These are phyloP conservation scores for Clitarchus hookeri DNA, from an alignment of 2,888 invertebrate species.

Conservation along the genomic window DNA sequence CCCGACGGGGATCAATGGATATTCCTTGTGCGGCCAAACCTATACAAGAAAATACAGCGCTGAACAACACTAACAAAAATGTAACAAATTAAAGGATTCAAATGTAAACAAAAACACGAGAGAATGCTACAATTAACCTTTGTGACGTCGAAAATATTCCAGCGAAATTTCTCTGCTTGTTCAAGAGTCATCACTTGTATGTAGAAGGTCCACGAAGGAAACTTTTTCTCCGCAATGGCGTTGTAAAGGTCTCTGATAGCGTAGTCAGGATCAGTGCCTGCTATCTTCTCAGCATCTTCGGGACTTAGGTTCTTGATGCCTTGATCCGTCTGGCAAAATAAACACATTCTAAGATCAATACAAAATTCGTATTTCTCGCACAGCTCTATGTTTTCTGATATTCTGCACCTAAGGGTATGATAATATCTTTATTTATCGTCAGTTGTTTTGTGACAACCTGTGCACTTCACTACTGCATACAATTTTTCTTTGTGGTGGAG, in stretches of 20 bases:
- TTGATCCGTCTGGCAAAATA: constrained; percentile 27
- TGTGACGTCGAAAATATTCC: background rate
- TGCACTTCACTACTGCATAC: too few species aligned
- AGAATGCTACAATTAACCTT: background rate
- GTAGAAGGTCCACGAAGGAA: background rate
- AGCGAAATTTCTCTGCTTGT: background rate
- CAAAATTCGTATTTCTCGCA: too few species aligned
- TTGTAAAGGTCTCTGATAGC: constrained; percentile 26
- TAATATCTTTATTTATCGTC: too few species aligned
- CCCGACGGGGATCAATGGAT: constrained; percentile 59
- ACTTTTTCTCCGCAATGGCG: constrained; percentile 23
- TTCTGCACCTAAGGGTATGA: too few species aligned
- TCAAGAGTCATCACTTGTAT: background rate
- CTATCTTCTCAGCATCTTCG: too few species aligned
- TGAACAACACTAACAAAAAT: background rate
- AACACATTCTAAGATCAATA: background rate
- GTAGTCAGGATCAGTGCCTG: background rate
- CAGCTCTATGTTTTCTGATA: too few species aligned
- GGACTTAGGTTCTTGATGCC: constrained; percentile 15
- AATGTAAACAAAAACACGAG: too few species aligned
- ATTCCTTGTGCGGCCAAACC: constrained; percentile 27
- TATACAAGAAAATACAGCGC: background rate
- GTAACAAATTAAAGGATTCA: too few species aligned
- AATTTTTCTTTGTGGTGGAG: too few species aligned
- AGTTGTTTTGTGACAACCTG: too few species aligned